Conservation (phyloP, 2,797 vertebrate species). For the Fundulus diaphanus region DNA sequence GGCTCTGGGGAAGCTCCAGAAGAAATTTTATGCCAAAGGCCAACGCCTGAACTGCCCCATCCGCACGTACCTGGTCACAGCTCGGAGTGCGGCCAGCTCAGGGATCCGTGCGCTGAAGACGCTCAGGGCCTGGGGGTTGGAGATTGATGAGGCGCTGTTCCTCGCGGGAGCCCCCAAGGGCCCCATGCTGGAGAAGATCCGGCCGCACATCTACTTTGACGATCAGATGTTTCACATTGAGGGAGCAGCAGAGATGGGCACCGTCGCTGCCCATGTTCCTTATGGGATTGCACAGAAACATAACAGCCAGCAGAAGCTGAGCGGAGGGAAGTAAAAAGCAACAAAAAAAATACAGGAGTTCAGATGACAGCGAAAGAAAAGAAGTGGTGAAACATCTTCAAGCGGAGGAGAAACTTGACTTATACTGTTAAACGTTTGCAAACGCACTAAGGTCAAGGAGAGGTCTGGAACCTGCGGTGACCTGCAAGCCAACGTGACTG, state of each 20-base stretch:
- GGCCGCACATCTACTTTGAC: slow-evolving; percentile 97
- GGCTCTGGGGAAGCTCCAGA: slow-evolving; percentile 92
- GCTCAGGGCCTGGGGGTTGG: slow-evolving; percentile 94
- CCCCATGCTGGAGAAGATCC: slow-evolving; percentile 94
- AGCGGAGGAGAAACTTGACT: slow-evolving; percentile 23
- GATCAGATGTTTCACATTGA: slow-evolving; percentile 99
- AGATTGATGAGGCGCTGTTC: slow-evolving; percentile 95
- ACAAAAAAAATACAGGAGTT: not conserved
- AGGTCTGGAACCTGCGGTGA: slow-evolving; percentile 41
- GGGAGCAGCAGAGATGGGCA: slow-evolving; percentile 92
- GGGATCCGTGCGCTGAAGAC: slow-evolving; percentile 97
- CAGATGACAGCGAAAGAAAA: not conserved
- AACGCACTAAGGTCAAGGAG: slow-evolving; percentile 36
- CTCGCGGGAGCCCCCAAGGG: slow-evolving; percentile 95
- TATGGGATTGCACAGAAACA: slow-evolving; percentile 91
- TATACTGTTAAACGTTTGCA: slow-evolving; percentile 27
- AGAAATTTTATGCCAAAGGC: slow-evolving; percentile 96
- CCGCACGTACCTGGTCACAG: slow-evolving; percentile 94
- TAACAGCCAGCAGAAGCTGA: slow-evolving; percentile 58
- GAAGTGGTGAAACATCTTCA: slow-evolving; percentile 1
- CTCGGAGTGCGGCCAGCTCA: slow-evolving; percentile 94
- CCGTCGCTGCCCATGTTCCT: slow-evolving; percentile 94
- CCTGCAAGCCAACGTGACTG: slow-evolving; percentile 16
- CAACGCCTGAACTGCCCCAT: slow-evolving; percentile 94
- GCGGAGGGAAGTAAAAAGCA: slow-evolving; percentile 60